Evolutionary conservation across 2,797 vertebrate genomes (phyloP).

Genomic region (Rhadinocentrus ornatus): DNA sequence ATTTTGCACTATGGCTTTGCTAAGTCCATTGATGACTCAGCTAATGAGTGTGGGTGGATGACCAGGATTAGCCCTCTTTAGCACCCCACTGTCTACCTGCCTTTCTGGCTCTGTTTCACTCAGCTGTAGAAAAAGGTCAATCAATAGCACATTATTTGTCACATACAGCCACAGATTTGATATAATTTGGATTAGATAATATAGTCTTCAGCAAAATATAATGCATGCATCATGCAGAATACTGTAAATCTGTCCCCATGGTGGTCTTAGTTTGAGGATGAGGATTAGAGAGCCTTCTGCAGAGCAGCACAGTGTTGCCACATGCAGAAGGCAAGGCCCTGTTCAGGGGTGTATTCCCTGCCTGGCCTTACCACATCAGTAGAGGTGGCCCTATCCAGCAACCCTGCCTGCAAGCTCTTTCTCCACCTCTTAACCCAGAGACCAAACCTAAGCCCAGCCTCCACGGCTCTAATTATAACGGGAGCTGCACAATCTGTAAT

Average conservation of each 20-base stretch:
- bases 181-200: conserved; percentile 24
- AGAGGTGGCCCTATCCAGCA: conserved; percentile 60
- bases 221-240: neutral
- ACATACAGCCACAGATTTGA: conserved; percentile 25
- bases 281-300: conserved; percentile 36
- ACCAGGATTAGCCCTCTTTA: conserved; percentile 88
- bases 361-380: conserved; percentile 77
- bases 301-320: conserved; percentile 49
- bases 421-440: conserved; percentile 69
- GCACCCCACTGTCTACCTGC: conserved; percentile 70
- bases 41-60: conserved; percentile 86
- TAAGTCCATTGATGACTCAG: conserved; percentile 86
- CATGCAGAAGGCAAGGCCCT: conserved; percentile 62
- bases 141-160: conserved; percentile 62
- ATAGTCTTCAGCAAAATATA: neutral
- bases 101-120: conserved; percentile 52
- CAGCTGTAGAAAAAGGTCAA: conserved; percentile 51
- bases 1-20: conserved; percentile 82
- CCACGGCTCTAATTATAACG: conserved; percentile 83
- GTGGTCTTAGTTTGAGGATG: conserved; percentile 45
- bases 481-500: conserved; percentile 85
- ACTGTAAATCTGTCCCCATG: neutral
- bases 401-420: conserved; percentile 54
- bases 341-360: conserved; percentile 51
- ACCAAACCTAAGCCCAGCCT: conserved; percentile 64